Evolutionary conservation across 2,888 invertebrate genomes (phyloP).

Genomic region (Caenorhabditis sinica): DNA sequence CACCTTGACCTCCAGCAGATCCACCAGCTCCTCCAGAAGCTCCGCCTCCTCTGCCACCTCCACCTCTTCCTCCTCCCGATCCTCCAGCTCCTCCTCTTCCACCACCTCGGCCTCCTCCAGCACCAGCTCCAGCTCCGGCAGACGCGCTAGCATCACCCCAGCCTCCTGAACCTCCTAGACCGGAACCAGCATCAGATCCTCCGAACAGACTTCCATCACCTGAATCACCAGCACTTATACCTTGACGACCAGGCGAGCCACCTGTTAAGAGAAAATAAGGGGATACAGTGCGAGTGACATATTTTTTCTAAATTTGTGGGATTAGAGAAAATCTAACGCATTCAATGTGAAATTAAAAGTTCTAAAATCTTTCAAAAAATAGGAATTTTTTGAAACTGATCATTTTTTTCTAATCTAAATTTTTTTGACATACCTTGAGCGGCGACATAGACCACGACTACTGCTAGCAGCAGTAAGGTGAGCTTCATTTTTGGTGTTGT

Average conservation of each 20-base stretch:
- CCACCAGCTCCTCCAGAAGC: not conserved
- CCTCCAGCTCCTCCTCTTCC: not conserved
- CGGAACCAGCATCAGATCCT: constrained; percentile 42
- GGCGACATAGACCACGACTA: constrained; percentile 29
- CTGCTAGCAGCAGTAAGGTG: constrained; percentile 38
- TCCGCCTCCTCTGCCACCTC: not conserved
- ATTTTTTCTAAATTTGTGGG: not conserved
- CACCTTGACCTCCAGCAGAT: constrained; percentile 21
- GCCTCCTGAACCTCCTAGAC: constrained; percentile 38
- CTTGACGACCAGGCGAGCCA: constrained; percentile 43
- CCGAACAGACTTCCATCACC: constrained; percentile 50
- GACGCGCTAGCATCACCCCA: constrained; percentile 18
- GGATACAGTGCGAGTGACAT: constrained; percentile 11
- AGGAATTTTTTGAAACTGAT: not conserved
- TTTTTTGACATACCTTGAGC: constrained; percentile 41
- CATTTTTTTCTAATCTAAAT: not conserved
- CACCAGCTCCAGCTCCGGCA: not conserved
- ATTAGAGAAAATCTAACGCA: not conserved
- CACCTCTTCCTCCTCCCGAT: not conserved
- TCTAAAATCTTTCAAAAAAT: not conserved
- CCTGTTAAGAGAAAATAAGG: constrained; percentile 12
- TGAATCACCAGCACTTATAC: constrained; percentile 38
- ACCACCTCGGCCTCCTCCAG: not conserved
- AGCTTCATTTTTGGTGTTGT: constrained; percentile 28
- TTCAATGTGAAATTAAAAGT: not conserved